A percentile compares a stretch with the other conserved stretches of the same genome.
phyloP scores from a whole-genome alignment of 2,797 vertebrate species.

The Tachyglossus aculeatus region DNA sequence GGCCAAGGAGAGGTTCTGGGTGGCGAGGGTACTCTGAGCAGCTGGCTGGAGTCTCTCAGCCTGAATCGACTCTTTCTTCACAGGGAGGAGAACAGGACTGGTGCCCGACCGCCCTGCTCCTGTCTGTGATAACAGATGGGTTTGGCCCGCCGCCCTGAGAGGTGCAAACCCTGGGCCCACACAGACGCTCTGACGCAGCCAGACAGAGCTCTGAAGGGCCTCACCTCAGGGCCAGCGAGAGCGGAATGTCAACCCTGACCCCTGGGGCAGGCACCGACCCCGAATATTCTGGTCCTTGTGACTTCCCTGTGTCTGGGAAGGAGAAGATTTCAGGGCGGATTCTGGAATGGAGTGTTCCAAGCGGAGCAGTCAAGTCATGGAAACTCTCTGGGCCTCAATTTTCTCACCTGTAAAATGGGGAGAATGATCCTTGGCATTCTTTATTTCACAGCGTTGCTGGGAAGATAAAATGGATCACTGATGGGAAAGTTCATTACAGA shows the following conservation, averaged over 20 bases:
- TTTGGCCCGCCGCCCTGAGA: constrained; percentile 51
- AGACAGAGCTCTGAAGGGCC: constrained; percentile 68
- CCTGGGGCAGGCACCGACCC: constrained; percentile 51
- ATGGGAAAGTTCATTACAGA: too few relatives aligned
- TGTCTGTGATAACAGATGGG: constrained; percentile 74
- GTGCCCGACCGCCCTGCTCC: constrained; percentile 62
- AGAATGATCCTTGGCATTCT: too few relatives aligned
- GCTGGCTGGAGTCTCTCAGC: constrained; percentile 31
- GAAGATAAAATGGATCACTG: too few relatives aligned
- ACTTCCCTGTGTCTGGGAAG: too few relatives aligned
- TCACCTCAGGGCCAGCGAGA: constrained; percentile 59
- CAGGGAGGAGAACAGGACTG: constrained; percentile 51
- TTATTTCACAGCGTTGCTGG: too few relatives aligned
- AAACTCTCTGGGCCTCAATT: too few relatives aligned
- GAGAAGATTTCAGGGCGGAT: too few relatives aligned
- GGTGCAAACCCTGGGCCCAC: constrained; percentile 70
- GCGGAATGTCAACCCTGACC: constrained; percentile 66
- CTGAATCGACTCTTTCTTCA: constrained; percentile 25
- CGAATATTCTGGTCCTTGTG: constrained; percentile 63
- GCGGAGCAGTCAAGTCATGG: too few relatives aligned
- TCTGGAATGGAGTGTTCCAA: too few relatives aligned
- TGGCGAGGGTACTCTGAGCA: too few relatives aligned
- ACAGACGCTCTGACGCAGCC: constrained; percentile 67
- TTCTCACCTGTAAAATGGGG: too few relatives aligned
- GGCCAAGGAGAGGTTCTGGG: too few relatives aligned